Percentiles rank a stretch among this genome's conserved stretches.
These are phyloP conservation scores for Rhogogaster chlorosoma DNA, from an alignment of 2,888 invertebrate species.

Conservation along the genomic window DNA sequence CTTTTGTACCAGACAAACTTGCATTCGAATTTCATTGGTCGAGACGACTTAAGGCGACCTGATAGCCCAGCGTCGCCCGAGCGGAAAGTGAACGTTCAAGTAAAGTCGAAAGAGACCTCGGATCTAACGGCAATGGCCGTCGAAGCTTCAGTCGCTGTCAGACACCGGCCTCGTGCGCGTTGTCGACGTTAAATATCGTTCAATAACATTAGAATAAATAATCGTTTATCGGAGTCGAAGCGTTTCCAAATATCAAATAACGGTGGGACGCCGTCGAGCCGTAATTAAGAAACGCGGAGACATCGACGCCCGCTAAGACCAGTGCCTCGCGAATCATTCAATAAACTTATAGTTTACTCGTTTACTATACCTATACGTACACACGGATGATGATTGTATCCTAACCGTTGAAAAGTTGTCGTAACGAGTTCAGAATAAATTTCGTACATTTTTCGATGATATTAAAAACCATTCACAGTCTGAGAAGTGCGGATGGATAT, in stretches of 20 bases:
- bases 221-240: slow-evolving; percentile 15
- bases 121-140: slow-evolving; percentile 46
- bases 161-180: slow-evolving; percentile 49
- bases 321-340: slow-evolving; percentile 18
- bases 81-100: slow-evolving; percentile 53
- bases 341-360: not conserved
- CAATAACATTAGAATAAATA: not conserved
- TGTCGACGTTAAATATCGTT: slow-evolving; percentile 29
- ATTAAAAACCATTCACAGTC: not conserved
- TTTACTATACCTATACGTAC: not conserved
- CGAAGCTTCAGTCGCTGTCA: slow-evolving; percentile 50
- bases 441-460: not conserved
- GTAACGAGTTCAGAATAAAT: not conserved
- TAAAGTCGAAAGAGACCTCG: slow-evolving; percentile 6
- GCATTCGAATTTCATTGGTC: slow-evolving; percentile 37
- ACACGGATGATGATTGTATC: not conserved
- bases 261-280: slow-evolving; percentile 35
- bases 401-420: not conserved
- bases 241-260: slow-evolving; percentile 36
- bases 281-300: slow-evolving; percentile 15
- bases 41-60: not conserved
- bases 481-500: not conserved
- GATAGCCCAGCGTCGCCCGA: slow-evolving; percentile 28
- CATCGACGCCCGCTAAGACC: slow-evolving; percentile 5
- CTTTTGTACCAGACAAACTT: slow-evolving; percentile 13